Base-by-base conservation (phyloP, 92 coral and sea anemone species). In the Umimayanthus kanabou region DNA sequence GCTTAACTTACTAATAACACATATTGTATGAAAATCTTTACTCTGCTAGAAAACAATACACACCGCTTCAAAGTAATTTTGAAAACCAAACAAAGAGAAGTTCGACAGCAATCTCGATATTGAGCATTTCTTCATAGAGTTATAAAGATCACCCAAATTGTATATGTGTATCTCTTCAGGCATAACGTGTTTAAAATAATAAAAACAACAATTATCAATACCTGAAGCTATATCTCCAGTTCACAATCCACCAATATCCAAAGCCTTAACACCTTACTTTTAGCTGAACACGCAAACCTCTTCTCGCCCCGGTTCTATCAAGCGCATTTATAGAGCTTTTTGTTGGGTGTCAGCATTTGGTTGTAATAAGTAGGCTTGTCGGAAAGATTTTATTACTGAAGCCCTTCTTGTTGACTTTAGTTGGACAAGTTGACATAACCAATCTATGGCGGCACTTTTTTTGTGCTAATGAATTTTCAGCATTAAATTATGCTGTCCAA, bases 381-480 rank as follows among this genome's bases (percentile, higher is more conserved):
- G 58, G 85, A 39, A 81, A 3, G 39, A 7, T 65, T 81, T 39
- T 66, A 81, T 81, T 81, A 42, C 53, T 39, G 13, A 69, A 81
- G 25, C 42, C 75, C 3, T n/a, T 81, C 22, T 42, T 81, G 76
- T 81, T 81, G 76, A 81, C 76, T 78, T 78, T 49, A 28, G 37
- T 37, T 0, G 23, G 82, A 81, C 85, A 81, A 81, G 76, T 81
- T 81, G 39, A 81, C 85, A 64, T 58, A 66, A 33, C 61, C 40
- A 66, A 9, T 66, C 74, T 10, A 39, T 23, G 76, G 18, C 85
- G 85, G 85, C 53, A 8, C 57, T 39, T 81, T 66, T 81, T 33
- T 81, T 10, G 85, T 39, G 58, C 76, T 65, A 81, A 65, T 65
- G 40, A 66, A 22, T 39, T 49, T 81, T 81, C 70, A n/a, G n/a